Base-by-base conservation (phyloP, 1,140 invertebrate genomes). In the Metaphire vulgaris region DNA sequence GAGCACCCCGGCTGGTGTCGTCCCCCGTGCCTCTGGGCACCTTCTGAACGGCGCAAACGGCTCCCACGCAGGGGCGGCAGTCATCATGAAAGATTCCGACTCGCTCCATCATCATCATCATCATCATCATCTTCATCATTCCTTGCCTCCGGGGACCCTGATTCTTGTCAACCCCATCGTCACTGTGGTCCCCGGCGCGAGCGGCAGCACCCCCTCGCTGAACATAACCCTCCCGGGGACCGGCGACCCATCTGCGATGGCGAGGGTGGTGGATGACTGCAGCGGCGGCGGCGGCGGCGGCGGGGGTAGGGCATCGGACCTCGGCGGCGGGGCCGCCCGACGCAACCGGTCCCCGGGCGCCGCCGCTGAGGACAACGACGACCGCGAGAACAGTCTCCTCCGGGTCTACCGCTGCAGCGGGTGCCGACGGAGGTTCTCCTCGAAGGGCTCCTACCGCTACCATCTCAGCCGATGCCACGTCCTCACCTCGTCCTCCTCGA, bases 401-500 rank as follows among this genome's bases (percentile, higher is more conserved):
- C 41, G 41, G 6, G 21, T 56, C 41, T 56, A 56, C 33, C 68
- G 29, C n/a, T 33, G 67, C 67, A 28, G 64, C n/a, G 34, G 66
- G 81, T 98, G 96, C 88, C 95, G 97, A 86, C 95, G 95, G 26
- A 93, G 93, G 14, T 97, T 98, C 84, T 93, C 95, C 74, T 97
- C 95, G 0, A 97, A 97, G 86, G 95, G 95, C 33, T 95, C 95
- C 0, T 98, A 97, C 86, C 90, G 96, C 80, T 95, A 97, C 86
- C 96, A 98, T 83, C 87, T 98, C 76, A 96, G 94, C 72, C 96
- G 97, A 83, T 96, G 96, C 91, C 95, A 98, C 86, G 94, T 97
- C 30, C 83, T 82, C 1, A 82, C 81, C 41, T 82, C 83, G 15
- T 82, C 83, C 75, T 81, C 70, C 81, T 82, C 82, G 97, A 97